Evolutionary conservation across 1,140 invertebrate genomes (phyloP), one percentile per base, ranked within the genome.

Genomic region (Drosophila bocqueti): DNA sequence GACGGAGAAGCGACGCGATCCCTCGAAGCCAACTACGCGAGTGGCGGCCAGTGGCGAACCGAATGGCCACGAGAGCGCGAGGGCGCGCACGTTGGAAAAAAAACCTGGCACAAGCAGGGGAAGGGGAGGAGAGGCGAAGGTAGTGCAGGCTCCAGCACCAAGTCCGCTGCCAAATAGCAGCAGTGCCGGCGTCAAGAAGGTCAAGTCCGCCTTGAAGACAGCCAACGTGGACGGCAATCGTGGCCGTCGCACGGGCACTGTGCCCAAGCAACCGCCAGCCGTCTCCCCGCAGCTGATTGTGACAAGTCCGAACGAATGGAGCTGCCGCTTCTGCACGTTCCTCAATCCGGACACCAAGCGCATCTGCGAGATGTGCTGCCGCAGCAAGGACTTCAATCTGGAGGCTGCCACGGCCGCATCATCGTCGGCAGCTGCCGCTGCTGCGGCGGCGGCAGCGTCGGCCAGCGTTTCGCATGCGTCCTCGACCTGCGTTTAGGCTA

Each of bases 351-450:
- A 91, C 7, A 84, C 93, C 0, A 94, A 89, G 50, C 94, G 95
- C 29, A 95, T 96, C 73, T 97, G 96, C 87, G 95, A 96, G 65
- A 97, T 97, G 94, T 97, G 96, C 83, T 94, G 94, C 26, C 96
- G 96, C 79, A 92, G 84, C 55, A 92, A 92, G 76, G 91, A 93
- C 55, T 92, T 91, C 31, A 91, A 83, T 64, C 59, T 85, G 36
- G 85, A 92, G 66, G 87, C 84, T 26, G 81, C 82, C 15, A 36
- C 75, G 45, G 74, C 75, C 31, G 75, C 62, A 10, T 71, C 69
- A 13, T 73, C 69, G 10, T 60, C 69, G 60, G 82, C 84, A n/a
- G 81, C 82, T 7, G 65, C 75, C 4, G 57, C 75, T 10, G 74
- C 74, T 9, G 52, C 75, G 4, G 61, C 75, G 4, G 61, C 67